Conservation (phyloP, 2,113 vertebrate genomes). For the Mesoclemmys tuberculata region DNA sequence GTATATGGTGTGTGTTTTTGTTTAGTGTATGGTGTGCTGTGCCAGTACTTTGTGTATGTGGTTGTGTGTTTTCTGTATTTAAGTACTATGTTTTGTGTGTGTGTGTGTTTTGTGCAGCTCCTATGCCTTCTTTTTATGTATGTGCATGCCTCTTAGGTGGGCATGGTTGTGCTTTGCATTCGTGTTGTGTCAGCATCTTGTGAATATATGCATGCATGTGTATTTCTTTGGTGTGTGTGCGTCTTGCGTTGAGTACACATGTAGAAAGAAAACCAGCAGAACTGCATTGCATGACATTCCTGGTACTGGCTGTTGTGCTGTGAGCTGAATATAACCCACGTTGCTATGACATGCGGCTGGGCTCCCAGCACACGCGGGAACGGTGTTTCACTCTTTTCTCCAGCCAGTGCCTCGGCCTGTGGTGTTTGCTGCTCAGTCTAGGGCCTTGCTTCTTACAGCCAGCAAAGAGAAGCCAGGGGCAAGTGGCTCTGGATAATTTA, state of each 20-base stretch:
- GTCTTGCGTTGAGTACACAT: neutral
- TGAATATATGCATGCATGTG: neutral
- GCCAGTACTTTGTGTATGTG: neutral
- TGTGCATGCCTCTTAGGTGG: neutral
- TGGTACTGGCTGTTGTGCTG: no score
- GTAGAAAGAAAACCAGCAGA: neutral
- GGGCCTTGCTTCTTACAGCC: neutral
- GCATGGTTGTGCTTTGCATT: neutral
- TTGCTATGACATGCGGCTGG: neutral
- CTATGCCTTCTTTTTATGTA: neutral
- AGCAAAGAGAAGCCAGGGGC: neutral
- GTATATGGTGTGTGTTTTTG: neutral
- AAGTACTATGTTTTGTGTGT: neutral
- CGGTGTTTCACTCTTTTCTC: neutral
- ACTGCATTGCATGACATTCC: neutral
- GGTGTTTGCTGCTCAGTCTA: neutral
- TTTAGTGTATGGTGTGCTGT: neutral
- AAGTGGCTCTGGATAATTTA: neutral
- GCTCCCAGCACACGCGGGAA: neutral
- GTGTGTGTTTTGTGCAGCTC: neutral
- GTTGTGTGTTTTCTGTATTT: neutral
- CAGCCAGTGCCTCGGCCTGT: neutral
- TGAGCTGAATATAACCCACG: neutral
- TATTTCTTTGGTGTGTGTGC: neutral
- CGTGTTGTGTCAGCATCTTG: neutral